Conservation (phyloP, 2,113 vertebrate genomes). For the Eulacestoma nigropectus region DNA sequence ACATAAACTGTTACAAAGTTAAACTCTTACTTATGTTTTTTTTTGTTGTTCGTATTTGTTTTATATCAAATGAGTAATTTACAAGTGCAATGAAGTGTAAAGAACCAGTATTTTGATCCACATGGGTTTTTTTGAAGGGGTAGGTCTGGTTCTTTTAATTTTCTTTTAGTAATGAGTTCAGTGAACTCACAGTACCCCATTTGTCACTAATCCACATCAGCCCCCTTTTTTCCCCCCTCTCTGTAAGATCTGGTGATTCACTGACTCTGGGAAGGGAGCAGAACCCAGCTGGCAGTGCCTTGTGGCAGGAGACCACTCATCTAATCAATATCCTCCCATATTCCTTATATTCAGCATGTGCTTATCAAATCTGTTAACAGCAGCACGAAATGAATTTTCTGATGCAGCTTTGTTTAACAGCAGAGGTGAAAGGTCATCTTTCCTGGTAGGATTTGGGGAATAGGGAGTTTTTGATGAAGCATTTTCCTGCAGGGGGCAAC, state of each 20-base stretch:
- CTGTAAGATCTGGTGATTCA: neutral
- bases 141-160: neutral
- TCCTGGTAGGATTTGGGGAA: neutral
- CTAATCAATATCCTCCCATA: neutral
- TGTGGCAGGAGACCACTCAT: neutral
- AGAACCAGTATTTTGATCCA: neutral
- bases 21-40: neutral
- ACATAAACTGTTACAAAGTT: neutral
- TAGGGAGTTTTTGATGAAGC: neutral
- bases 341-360: neutral
- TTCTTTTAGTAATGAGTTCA: neutral
- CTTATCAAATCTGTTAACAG: neutral
- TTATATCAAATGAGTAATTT: neutral
- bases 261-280: neutral
- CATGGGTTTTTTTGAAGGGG: neutral
- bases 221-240: neutral
- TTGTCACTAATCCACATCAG: neutral
- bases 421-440: neutral
- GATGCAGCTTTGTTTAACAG: neutral
- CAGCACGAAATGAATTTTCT: neutral
- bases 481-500: fast-evolving
- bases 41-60: neutral
- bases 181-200: neutral
- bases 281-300: neutral
- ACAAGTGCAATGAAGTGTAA: neutral